Evolutionary conservation across 2,888 invertebrate genomes (phyloP), one percentile per base, ranked within the genome.

Genomic region (Imbricaverruca yamaguchii): DNA sequence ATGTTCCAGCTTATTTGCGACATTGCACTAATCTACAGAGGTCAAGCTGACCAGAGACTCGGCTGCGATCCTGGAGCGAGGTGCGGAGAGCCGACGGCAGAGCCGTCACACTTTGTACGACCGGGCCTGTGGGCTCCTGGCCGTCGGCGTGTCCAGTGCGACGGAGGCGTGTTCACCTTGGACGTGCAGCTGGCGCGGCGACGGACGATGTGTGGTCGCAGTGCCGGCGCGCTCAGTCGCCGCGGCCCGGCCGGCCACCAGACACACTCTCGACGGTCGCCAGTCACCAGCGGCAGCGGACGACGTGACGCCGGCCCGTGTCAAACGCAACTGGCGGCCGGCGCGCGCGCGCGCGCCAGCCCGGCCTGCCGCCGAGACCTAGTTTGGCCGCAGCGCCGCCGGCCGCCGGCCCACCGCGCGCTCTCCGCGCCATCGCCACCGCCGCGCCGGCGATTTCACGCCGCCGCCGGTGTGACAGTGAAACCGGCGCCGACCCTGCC

Each of bases 401-500:
- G 59, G 59, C 59, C 59, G 59, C 59, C 59, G 59, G 59, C 59
- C 12, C 4, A 15, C 59, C 59, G 59, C 12, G 7, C 59, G 59
- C 59, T 15, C 12, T 11, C 59, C 25, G 67, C 25, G 13, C 12
- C 12, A 12, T n/a, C 25, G 74, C 53, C 55, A 55, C 74, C 53
- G 74, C 55, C 18, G 69, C 18, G 65, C 74, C 18, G 55, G 53
- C 74, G 74, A 55, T 74, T 74, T 74, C 74, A 74, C 74, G 74
- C 74, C 15, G 74, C 21, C 74, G 55, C 18, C 11, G 21, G 53
- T 21, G 74, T 55, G 74, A 74, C 74, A 74, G 74, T 74, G 74
- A 74, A 74, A 74, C 74, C 21, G 74, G 21, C 67, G 25, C 13
- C n/a, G 25, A 25, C 67, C 63, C 63, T 4, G 63, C 7, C 39